A percentile compares a stretch with the other conserved stretches of the same genome.
Conservation (phyloP, 2,113 vertebrate genomes). For the Parus major region DNA sequence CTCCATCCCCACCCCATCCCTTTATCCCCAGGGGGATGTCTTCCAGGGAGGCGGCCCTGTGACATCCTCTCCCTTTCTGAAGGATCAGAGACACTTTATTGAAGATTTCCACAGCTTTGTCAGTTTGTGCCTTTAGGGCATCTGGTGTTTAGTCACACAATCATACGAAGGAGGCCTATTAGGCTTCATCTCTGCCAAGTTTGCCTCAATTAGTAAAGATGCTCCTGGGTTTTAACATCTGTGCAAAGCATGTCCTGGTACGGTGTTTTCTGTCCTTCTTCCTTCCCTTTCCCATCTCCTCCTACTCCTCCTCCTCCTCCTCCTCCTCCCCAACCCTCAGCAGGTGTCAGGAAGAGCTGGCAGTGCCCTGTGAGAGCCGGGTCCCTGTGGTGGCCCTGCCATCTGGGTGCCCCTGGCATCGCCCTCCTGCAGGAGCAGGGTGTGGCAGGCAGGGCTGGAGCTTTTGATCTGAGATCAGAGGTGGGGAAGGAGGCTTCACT, state of each 20-base stretch:
- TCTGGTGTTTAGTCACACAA: slow-evolving; percentile 51
- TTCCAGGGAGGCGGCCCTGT: neutral
- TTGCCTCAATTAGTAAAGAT: slow-evolving; percentile 4
- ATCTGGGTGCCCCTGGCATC: neutral
- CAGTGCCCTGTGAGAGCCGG: fast-evolving
- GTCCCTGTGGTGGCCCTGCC: neutral
- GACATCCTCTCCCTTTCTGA: neutral
- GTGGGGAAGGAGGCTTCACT: neutral
- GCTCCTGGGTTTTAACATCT: slow-evolving; percentile 5
- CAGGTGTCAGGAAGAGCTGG: neutral
- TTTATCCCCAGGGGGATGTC: neutral
- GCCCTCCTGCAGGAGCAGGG: neutral
- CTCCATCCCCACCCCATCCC: neutral
- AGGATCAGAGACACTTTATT: neutral
- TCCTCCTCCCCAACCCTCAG: neutral
- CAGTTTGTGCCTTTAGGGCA: slow-evolving; percentile 52
- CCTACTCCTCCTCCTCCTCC: neutral
- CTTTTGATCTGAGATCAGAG: slow-evolving; percentile 35
- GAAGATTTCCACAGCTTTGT: slow-evolving; percentile 33
- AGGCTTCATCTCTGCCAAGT: slow-evolving; percentile 43
- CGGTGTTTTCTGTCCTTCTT: neutral
- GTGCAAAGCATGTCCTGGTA: neutral
- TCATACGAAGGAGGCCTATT: neutral
- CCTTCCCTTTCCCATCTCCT: neutral
- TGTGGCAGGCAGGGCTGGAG: neutral